These are phyloP conservation scores for Nannospalax galili DNA, from an alignment of 2,113 vertebrate species.

Conservation along the genomic window DNA sequence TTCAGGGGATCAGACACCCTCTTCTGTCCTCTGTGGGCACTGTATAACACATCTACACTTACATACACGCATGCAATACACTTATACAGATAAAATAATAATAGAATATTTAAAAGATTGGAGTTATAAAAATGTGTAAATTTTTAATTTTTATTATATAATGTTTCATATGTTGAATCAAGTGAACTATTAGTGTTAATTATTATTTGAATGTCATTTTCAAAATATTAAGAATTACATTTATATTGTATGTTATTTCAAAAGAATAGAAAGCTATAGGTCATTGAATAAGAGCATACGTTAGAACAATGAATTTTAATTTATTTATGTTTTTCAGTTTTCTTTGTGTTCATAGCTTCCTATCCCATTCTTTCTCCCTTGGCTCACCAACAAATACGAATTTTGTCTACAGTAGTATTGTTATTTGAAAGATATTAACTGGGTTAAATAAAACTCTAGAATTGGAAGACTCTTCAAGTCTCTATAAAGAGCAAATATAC, in stretches of 20 bases:
- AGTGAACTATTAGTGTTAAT: background rate
- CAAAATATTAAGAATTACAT: background rate
- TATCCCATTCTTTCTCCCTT: no score
- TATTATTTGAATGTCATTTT: background rate
- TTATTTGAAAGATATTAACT: background rate
- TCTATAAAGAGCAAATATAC: no score
- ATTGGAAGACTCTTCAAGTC: background rate
- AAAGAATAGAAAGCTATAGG: background rate
- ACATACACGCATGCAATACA: no score
- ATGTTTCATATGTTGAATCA: background rate
- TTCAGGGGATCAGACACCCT: no score
- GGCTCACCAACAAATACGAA: background rate
- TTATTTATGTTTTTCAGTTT: background rate
- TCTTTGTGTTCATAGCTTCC: background rate
- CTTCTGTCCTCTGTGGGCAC: no score
- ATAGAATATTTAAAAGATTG: background rate
- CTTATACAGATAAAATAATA: no score
- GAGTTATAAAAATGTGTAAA: background rate
- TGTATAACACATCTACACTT: no score
- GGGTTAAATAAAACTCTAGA: background rate
- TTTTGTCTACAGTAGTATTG: fast-evolving
- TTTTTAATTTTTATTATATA: background rate
- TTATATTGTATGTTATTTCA: background rate
- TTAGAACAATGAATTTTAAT: background rate
- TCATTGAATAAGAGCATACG: background rate